phyloP scores from a whole-genome alignment of 2,888 invertebrate genomes.

The Amblyjoppa proteus region DNA sequence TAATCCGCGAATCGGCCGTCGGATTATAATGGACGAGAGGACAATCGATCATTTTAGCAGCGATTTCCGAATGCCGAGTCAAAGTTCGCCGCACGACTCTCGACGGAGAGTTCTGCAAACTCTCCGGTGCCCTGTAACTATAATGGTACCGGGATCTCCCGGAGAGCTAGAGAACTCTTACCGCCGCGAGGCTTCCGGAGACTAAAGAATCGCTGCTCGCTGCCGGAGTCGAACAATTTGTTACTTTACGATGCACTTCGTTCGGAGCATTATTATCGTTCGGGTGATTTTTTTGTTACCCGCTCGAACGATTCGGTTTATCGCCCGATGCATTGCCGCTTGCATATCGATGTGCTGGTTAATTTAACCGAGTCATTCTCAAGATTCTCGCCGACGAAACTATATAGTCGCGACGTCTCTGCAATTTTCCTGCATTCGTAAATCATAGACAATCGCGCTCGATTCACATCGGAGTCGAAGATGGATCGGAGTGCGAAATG shows the following conservation, averaged over 20 bases:
- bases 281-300: not conserved
- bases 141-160: not conserved
- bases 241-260: constrained; percentile 55
- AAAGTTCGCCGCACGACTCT: constrained; percentile 42
- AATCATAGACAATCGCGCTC: not conserved
- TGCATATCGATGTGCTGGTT: not conserved
- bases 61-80: constrained; percentile 11
- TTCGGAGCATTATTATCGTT: constrained; percentile 24
- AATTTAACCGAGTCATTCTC: not conserved
- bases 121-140: constrained; percentile 8
- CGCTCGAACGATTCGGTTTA: constrained; percentile 9
- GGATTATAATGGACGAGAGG: not conserved
- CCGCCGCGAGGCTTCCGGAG: constrained; percentile 35
- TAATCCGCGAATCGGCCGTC: constrained; percentile 11
- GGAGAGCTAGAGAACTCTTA: constrained; percentile 40
- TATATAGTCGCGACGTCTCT: not conserved
- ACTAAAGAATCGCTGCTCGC: constrained; percentile 7
- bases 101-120: constrained; percentile 11
- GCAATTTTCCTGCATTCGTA: not conserved
- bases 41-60: constrained; percentile 41
- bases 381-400: not conserved
- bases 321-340: not conserved
- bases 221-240: constrained; percentile 7
- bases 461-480: not conserved
- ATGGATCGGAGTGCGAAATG: constrained; percentile 30